A percentile compares a stretch with the other conserved stretches of the same genome.
Conservation (phyloP, 2,888 invertebrate genomes). For the Leucania comma region DNA sequence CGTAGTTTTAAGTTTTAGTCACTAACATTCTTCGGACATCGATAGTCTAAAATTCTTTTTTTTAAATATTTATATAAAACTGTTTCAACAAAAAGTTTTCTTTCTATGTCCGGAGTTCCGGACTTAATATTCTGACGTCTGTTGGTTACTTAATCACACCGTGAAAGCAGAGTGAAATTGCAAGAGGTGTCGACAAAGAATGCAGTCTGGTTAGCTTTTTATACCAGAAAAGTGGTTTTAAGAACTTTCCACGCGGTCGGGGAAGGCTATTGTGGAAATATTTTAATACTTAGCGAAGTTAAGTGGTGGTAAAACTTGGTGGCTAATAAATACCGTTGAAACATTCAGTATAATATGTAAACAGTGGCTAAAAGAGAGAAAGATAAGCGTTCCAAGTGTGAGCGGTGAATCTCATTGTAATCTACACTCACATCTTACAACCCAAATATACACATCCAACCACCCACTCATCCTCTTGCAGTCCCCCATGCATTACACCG, state of each 20-base stretch:
- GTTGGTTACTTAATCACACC: conserved; percentile 30
- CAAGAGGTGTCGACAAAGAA: conserved; percentile 28
- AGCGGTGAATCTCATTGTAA: no score
- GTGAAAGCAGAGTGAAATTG: conserved; percentile 24
- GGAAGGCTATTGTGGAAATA: conserved; percentile 15
- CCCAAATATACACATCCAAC: no score
- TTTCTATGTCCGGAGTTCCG: neutral
- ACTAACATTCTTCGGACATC: no score
- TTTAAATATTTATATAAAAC: neutral
- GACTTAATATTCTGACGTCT: conserved; percentile 7
- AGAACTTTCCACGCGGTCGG: conserved; percentile 16
- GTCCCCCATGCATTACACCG: no score
- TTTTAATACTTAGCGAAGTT: conserved; percentile 3
- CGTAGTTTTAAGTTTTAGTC: no score
- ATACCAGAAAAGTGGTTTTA: conserved; percentile 21
- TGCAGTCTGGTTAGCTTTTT: conserved; percentile 23
- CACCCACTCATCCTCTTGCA: no score
- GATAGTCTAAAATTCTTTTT: neutral
- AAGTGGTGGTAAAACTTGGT: neutral
- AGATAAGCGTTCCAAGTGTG: no score
- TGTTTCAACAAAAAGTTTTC: neutral
- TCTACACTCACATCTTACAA: no score
- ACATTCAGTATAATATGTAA: no score
- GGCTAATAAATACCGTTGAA: neutral
- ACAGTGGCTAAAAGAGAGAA: no score